Evolutionary conservation across 2,797 vertebrate genomes (phyloP).

Genomic region (Podarcis lilfordi): DNA sequence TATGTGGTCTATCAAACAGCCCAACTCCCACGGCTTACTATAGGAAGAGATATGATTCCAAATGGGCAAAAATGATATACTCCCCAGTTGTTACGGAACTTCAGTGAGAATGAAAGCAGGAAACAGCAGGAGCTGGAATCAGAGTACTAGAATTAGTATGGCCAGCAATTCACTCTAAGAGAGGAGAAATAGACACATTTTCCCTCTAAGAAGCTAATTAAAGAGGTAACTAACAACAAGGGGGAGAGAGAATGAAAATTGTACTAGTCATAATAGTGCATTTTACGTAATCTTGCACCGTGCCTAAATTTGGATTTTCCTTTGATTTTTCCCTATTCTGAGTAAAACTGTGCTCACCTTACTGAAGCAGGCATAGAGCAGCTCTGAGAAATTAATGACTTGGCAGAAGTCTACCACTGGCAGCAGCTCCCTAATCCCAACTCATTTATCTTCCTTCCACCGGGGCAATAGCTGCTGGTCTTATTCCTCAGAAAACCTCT

Average conservation of each 20-base stretch:
- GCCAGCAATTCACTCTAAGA: not conserved
- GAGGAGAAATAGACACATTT: not conserved
- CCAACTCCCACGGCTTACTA: not conserved
- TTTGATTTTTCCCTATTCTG: not conserved
- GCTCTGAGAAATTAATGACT: constrained; percentile 39
- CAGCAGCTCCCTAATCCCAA: constrained; percentile 48
- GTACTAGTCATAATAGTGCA: not conserved
- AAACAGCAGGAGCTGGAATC: not conserved
- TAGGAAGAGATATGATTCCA: not conserved
- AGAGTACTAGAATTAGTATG: not conserved
- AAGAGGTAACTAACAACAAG: accelerated
- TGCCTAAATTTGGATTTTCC: not conserved
- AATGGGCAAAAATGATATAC: not conserved
- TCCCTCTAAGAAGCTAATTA: not conserved
- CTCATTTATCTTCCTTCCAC: constrained; percentile 68
- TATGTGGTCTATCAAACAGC: not conserved
- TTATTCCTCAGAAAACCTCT: constrained; percentile 62
- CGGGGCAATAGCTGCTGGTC: constrained; percentile 47
- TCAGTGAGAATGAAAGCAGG: not conserved
- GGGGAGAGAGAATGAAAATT: not conserved
- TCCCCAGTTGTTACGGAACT: not conserved
- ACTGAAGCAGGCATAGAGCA: not conserved
- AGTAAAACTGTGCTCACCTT: constrained; percentile 19
- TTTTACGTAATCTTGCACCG: not conserved
- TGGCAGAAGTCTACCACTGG: constrained; percentile 43